phyloP scores from a whole-genome alignment of 2,888 invertebrate species.

The Leucania comma region DNA sequence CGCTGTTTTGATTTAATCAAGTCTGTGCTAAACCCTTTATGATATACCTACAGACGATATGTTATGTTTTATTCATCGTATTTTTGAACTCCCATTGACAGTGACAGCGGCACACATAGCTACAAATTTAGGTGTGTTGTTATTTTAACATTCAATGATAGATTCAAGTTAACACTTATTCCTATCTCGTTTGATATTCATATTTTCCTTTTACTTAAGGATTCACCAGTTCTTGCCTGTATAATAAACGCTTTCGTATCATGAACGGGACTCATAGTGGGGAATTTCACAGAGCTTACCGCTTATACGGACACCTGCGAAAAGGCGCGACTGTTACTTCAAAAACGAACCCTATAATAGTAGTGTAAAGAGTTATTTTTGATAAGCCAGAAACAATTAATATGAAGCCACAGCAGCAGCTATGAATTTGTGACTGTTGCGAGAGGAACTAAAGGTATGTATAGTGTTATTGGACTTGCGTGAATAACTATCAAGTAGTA shows the following conservation, averaged over 20 bases:
- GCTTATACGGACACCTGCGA: slow-evolving; percentile 80
- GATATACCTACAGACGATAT: neutral
- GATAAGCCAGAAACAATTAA: slow-evolving; percentile 64
- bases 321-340: slow-evolving; percentile 71
- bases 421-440: slow-evolving; percentile 77
- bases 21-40: neutral
- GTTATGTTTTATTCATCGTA: no score
- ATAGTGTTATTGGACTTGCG: slow-evolving; percentile 71
- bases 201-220: slow-evolving; percentile 63
- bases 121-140: neutral
- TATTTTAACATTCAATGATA: neutral
- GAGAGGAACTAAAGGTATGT: slow-evolving; percentile 69
- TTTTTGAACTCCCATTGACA: neutral
- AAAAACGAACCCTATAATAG: slow-evolving; percentile 63
- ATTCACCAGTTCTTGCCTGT: slow-evolving; percentile 70
- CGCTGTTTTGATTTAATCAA: no score
- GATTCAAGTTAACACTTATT: neutral
- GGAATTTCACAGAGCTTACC: slow-evolving; percentile 76
- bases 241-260: slow-evolving; percentile 73
- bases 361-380: slow-evolving; percentile 56
- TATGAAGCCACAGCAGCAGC: slow-evolving; percentile 69
- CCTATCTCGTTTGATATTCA: slow-evolving; percentile 57
- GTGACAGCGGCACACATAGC: neutral
- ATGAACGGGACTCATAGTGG: slow-evolving; percentile 66
- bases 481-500: slow-evolving; percentile 46